A percentile compares a stretch with the other conserved stretches of the same genome.
Conservation (phyloP, 1,140 invertebrate genomes). For the Nephila pilipes region DNA sequence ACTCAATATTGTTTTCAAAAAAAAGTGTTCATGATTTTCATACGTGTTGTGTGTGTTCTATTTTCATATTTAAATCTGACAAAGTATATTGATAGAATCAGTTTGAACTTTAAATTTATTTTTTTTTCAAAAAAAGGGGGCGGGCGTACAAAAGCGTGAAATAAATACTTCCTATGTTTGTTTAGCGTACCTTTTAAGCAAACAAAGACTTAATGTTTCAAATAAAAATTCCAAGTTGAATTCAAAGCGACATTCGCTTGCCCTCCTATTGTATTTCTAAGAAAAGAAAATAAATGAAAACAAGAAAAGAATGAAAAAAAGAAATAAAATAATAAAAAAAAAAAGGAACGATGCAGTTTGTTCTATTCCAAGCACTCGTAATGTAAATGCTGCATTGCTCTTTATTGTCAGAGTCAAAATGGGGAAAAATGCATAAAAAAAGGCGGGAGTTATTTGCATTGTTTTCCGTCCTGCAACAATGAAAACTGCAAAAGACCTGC, state of each 20-base stretch:
- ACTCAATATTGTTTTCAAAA: too few relatives aligned
- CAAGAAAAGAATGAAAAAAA: background rate
- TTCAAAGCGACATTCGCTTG: conserved; percentile 58
- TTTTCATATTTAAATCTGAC: background rate
- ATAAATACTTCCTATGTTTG: conserved; percentile 21
- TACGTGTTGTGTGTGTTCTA: too few relatives aligned
- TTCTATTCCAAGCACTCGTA: conserved; percentile 46
- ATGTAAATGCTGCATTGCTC: conserved; percentile 47
- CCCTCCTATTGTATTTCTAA: conserved; percentile 44
- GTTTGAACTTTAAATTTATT: background rate
- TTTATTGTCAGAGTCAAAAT: conserved; percentile 61
- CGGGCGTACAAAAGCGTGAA: background rate
- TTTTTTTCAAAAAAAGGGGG: background rate
- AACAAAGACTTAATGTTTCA: conserved; percentile 59
- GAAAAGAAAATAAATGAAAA: conserved; percentile 7
- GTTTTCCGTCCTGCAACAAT: conserved; percentile 59
- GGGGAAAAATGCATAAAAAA: conserved; percentile 41
- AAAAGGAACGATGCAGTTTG: conserved; percentile 20
- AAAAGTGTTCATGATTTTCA: too few relatives aligned
- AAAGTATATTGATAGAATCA: background rate
- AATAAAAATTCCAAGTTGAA: conserved; percentile 66
- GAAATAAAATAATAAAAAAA: background rate
- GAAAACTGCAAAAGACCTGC: conserved; percentile 70
- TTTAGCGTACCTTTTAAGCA: conserved; percentile 32
- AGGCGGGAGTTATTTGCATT: conserved; percentile 66